Evolutionary conservation across 2,888 invertebrate species (phyloP), one percentile per base, ranked within the genome.

Genomic region (Xylota sylvarum): DNA sequence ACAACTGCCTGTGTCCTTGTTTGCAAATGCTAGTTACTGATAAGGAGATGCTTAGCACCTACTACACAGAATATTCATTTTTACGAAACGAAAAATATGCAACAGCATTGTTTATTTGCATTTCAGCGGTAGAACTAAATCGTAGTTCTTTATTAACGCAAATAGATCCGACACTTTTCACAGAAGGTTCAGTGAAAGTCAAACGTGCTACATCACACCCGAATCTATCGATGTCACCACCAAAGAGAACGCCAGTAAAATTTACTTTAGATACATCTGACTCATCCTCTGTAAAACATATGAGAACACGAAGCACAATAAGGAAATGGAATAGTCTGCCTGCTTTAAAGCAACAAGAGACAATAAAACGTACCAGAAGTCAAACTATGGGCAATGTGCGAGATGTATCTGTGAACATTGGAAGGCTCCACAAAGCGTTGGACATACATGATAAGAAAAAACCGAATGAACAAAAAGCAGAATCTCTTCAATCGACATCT

Each of bases 81-180:
- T 90, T 95, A 74, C 93, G 94, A 58, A 94, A 94, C 89, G 93
- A 94, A 88, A 92, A 93, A 77, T 94, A 94, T 90, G 93, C 94
- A 12, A 94, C 95, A 89, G 94, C 95, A 2, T 92, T 94, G 2
- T 92, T 95, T 48, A 94, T 95, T 43, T 95, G 95, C 89, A 91
- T 95, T 52, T 93, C 94, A 88, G 95, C 95, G 23, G 93, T 95
- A 0, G 95, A 95, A 91, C 92, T 94, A 64, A 94, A 94, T 90
- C 94, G 95, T 89, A 93, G 94, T 27, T 93, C 94, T 77, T 90
- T 95, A 56, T 92, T 95, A 40, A 94, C 94, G 9, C 95, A 95
- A 91, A 94, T 95, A 69, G 94, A 95, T 90, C 93, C 94, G 2
- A 92, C 93, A 84, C 92, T 95, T 48, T 93, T 93, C 89, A 52